A percentile compares a stretch with the other conserved stretches of the same genome.
These are phyloP conservation scores for Taxidea taxus DNA, from an alignment of 2,113 vertebrate genomes.

Conservation along the genomic window DNA sequence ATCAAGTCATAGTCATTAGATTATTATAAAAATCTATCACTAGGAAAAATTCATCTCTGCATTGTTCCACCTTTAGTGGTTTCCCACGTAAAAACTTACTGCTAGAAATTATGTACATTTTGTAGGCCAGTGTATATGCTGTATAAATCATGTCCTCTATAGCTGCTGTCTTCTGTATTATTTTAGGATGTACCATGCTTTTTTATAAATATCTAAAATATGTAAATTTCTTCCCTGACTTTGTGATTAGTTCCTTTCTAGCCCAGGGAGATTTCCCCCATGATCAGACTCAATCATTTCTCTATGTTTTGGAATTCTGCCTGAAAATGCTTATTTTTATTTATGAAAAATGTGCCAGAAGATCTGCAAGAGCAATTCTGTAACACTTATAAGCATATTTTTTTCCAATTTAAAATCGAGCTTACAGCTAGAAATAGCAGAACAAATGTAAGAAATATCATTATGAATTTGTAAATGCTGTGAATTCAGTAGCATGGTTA, in stretches of 20 bases:
- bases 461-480: constrained; percentile 72
- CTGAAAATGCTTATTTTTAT: constrained; percentile 65
- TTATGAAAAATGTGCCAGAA: constrained; percentile 55
- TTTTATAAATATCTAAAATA: constrained; percentile 32
- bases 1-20: background rate
- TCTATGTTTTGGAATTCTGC: constrained; percentile 41
- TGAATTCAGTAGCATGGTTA: constrained; percentile 28
- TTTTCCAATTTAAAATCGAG: constrained; percentile 68
- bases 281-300: constrained; percentile 51
- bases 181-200: background rate
- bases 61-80: background rate
- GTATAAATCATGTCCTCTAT: background rate
- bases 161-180: background rate
- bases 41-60: background rate
- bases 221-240: background rate
- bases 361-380: constrained; percentile 50
- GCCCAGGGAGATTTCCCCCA: constrained; percentile 5
- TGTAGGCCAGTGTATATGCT: background rate
- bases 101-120: background rate
- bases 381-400: constrained; percentile 55
- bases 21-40: background rate
- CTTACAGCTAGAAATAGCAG: constrained; percentile 57
- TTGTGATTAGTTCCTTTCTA: background rate
- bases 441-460: constrained; percentile 74
- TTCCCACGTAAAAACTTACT: background rate